phyloP scores from a whole-genome alignment of 2,797 vertebrate species.

The Nannoperca obscura region DNA sequence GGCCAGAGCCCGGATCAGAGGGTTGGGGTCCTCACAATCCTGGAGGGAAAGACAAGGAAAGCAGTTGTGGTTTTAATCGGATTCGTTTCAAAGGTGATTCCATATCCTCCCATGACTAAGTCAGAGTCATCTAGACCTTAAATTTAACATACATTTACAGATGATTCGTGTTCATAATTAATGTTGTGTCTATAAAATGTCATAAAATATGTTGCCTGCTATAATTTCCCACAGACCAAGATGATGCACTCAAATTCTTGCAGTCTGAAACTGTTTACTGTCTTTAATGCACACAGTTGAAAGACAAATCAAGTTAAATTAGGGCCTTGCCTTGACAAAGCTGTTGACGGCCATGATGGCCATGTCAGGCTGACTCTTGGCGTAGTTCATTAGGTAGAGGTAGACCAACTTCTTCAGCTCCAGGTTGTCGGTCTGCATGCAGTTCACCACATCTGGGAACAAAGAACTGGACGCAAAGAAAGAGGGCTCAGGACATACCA shows the following conservation, averaged over 20 bases:
- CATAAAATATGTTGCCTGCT: too few relatives aligned
- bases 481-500: not conserved
- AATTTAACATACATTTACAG: not conserved
- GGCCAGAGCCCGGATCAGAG: conserved; percentile 95
- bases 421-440: conserved; percentile 99
- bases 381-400: conserved; percentile 98
- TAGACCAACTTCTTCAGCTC: conserved; percentile 99
- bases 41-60: conserved; percentile 51
- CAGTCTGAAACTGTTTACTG: too few relatives aligned
- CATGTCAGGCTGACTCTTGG: conserved; percentile 99
- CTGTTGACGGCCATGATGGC: conserved; percentile 99
- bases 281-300: not conserved
- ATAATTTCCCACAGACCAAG: too few relatives aligned
- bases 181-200: too few relatives aligned
- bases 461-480: conserved; percentile 86
- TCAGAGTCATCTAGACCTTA: not conserved
- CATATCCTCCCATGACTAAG: not conserved
- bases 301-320: not conserved
- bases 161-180: not conserved
- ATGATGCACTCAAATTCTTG: too few relatives aligned
- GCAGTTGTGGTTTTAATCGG: not conserved
- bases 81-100: fast-evolving
- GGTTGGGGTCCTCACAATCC: conserved; percentile 99
- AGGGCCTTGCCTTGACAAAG: conserved; percentile 93
- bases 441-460: conserved; percentile 99